Evolutionary conservation across 2,888 invertebrate genomes (phyloP), one percentile per base, ranked within the genome.

Genomic region (Patella caerulea): DNA sequence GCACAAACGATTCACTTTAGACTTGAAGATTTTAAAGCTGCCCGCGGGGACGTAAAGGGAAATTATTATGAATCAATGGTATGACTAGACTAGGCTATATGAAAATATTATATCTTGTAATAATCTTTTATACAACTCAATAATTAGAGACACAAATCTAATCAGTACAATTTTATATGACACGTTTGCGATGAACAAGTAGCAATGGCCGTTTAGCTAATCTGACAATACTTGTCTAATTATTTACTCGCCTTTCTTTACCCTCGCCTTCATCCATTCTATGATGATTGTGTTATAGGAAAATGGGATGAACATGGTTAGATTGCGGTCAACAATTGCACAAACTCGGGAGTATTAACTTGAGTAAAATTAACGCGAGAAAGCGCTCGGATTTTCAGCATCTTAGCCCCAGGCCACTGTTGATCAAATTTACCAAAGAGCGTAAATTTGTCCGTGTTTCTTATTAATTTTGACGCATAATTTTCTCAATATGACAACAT

Each of bases 361-460:
- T 65, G 45, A 65, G 65, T 24, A 19, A 65, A 65, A 65, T 65
- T 65, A 65, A 65, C 65, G 65, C 65, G 19, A 65, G 24, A 24
- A 65, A 65, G 24, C 65, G 65, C 14, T 65, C 65, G 65, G 65
- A 65, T 65, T 65, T 65, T 65, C 24, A 19, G 65, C 19, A 24
- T 65, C 24, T 65, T 65, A 24, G 65, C 65, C 65, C 19, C 24
- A 65, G 65, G 65, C 14, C 65, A 65, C 24, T 19, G 65, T 24
- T 65, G 65, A 65, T 65, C 65, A 65, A 65, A 65, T 65, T 65
- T 65, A 65, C 65, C 65, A 65, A 11, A 65, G 65, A 65, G 65
- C 65, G 19, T 65, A 65, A 65, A 65, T 65, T 65, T 65, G 65
- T 19, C 65, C 19, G 65, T 65, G 24, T 65, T 65, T 65, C 65